These are phyloP conservation scores for Dipus sagitta DNA, from an alignment of 2,797 vertebrate species.

Conservation along the genomic window DNA sequence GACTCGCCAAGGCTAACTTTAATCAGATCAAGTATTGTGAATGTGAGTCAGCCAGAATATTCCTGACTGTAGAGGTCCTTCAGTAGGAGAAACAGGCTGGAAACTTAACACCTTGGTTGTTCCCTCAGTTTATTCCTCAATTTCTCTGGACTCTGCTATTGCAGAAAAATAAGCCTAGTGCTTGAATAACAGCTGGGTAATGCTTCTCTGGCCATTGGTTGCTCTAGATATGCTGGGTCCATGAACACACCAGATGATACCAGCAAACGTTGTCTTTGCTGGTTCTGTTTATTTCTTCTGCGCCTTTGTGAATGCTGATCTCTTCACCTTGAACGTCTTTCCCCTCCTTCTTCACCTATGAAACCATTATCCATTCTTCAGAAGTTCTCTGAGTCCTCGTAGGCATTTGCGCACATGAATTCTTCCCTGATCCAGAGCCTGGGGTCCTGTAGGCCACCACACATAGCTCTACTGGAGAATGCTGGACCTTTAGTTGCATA, in stretches of 20 bases:
- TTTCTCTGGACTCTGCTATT: not conserved
- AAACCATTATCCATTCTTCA: not conserved
- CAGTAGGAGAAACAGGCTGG: not conserved
- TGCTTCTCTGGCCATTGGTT: not conserved
- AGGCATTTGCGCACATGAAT: not conserved
- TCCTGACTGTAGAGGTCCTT: not conserved
- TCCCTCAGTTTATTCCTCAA: slow-evolving; percentile 28
- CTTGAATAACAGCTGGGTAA: not conserved
- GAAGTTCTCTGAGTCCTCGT: not conserved
- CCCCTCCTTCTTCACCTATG: not conserved
- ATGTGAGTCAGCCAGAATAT: not conserved
- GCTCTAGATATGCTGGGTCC: not conserved
- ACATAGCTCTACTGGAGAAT: not conserved
- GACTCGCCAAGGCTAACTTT: slow-evolving; percentile 11
- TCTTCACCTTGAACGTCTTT: not conserved
- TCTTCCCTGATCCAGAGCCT: not conserved
- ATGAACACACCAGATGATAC: not conserved
- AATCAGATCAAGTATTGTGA: slow-evolving; percentile 10
- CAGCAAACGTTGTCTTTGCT: not conserved
- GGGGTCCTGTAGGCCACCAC: not conserved
- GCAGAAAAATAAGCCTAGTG: not conserved
- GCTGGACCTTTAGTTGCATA: not conserved
- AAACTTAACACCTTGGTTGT: not conserved
- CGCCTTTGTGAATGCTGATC: not conserved
- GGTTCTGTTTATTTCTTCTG: not conserved